Percentiles rank a stretch among this genome's conserved stretches.
Conservation (phyloP, 2,797 vertebrate genomes). For the Alectoris magna region DNA sequence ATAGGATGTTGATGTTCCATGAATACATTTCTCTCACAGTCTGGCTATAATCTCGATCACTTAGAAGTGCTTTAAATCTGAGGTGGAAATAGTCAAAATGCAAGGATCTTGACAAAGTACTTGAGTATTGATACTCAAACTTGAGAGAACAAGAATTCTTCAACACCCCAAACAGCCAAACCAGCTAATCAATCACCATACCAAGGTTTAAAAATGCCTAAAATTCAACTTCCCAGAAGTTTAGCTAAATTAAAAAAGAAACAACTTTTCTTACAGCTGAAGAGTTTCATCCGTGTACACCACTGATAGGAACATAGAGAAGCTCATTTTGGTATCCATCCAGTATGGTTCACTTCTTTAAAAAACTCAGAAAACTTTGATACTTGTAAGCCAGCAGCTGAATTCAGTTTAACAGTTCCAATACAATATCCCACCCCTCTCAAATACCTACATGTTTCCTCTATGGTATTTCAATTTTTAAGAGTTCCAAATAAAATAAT, state of each 20-base stretch:
- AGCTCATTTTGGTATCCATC: neutral
- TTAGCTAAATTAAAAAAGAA: neutral
- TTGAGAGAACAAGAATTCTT: neutral
- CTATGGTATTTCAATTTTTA: neutral
- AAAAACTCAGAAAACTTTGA: neutral
- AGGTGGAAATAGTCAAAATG: neutral
- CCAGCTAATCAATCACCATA: neutral
- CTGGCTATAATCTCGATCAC: neutral
- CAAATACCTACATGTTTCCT: neutral
- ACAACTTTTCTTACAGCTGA: neutral
- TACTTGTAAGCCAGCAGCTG: neutral
- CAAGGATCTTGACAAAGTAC: neutral
- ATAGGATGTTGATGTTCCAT: accelerated
- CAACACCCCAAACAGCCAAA: neutral
- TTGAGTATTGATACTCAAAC: neutral
- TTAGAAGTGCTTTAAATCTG: neutral
- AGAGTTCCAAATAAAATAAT: neutral
- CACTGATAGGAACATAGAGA: neutral
- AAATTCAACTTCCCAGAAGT: neutral
- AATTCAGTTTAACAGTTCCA: neutral
- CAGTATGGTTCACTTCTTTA: neutral
- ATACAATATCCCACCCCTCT: neutral
- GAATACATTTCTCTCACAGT: neutral
- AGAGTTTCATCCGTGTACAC: neutral
- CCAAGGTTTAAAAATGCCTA: neutral